A percentile compares a stretch with the other conserved stretches of the same genome.
These are phyloP conservation scores for Eupsilia transversa DNA, from an alignment of 2,888 invertebrate species.

Conservation along the genomic window DNA sequence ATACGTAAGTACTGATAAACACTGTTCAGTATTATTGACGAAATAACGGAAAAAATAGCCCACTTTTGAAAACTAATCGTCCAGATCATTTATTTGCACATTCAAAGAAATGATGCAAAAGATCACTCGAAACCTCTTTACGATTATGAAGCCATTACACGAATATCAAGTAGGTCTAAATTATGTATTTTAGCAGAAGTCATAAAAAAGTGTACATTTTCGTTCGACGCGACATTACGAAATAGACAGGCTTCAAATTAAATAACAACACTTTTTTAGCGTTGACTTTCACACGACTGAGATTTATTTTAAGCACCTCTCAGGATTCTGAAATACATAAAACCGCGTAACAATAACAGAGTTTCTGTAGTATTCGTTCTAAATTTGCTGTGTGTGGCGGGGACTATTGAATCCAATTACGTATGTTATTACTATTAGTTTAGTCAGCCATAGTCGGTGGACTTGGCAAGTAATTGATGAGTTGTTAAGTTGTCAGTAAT, in stretches of 20 bases:
- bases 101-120: slow-evolving; percentile 50
- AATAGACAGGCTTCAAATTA: slow-evolving; percentile 39
- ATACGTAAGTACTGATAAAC: slow-evolving; percentile 23
- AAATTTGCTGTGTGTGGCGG: slow-evolving; percentile 68
- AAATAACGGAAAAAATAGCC: slow-evolving; percentile 54
- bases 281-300: slow-evolving; percentile 48
- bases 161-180: slow-evolving; percentile 23
- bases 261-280: slow-evolving; percentile 40
- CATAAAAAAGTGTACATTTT: slow-evolving; percentile 31
- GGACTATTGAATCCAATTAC: slow-evolving; percentile 70
- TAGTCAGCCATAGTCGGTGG: slow-evolving; percentile 61
- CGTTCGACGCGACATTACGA: slow-evolving; percentile 23
- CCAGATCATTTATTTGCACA: slow-evolving; percentile 36
- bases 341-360: slow-evolving; percentile 54
- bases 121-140: slow-evolving; percentile 29
- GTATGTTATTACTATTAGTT: slow-evolving; percentile 67
- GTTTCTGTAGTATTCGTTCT: slow-evolving; percentile 48
- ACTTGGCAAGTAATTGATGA: slow-evolving; percentile 74
- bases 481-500: slow-evolving; percentile 79
- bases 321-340: slow-evolving; percentile 60
- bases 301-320: slow-evolving; percentile 59
- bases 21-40: slow-evolving; percentile 27
- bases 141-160: slow-evolving; percentile 31
- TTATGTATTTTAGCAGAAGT: slow-evolving; percentile 32
- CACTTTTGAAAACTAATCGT: slow-evolving; percentile 53